Evolutionary conservation across 2,888 invertebrate species (phyloP), one percentile per base, ranked within the genome.

Genomic region (Auanema freiburgensis): DNA sequence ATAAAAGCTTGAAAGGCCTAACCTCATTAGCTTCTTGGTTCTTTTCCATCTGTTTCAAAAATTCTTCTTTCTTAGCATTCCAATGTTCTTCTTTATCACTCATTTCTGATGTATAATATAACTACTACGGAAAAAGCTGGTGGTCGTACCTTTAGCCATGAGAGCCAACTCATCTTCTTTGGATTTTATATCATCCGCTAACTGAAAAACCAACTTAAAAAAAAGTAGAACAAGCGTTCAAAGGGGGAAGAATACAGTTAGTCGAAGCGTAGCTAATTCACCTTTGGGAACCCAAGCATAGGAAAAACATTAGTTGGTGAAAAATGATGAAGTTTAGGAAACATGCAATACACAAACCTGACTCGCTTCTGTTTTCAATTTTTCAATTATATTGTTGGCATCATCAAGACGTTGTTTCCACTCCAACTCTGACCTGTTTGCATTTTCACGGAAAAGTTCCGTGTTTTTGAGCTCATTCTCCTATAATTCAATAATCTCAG

Each of bases 21-120:
- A 68, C 73, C 11, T 73, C 72, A 52, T 74, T 72, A 16, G 69
- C 66, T 52, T 70, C 73, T 59, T 71, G 71, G 55, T 74, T 77
- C 46, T 73, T 57, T 3, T 68, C 60, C 18, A 71, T 57, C 42
- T 74, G 71, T 18, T 66, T 63, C 44, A 72, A 74, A 41, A 65
- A 70, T 40, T 76, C 75, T 23, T 65, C 68, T 16, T 63, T 60
- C 51, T 70, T 71, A 25, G 56, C 43, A 16, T 73, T 70, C 73
- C 73, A 73, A 42, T 70, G 70, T 6, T 63, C 57, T 14, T 66
- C 68, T 24, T 65, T 70, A 24, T 67, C 66, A 0, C 18, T 41
- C 33, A 66, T 24, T 33, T 70, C 67, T 8, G 52, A 18, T n/a
- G n/a, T n/a, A n/a, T n/a, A n/a, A n/a, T n/a, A n/a, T n/a, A n/a